Evolutionary conservation across 2,797 vertebrate genomes (phyloP).

Genomic region (Pteropus rufus): DNA sequence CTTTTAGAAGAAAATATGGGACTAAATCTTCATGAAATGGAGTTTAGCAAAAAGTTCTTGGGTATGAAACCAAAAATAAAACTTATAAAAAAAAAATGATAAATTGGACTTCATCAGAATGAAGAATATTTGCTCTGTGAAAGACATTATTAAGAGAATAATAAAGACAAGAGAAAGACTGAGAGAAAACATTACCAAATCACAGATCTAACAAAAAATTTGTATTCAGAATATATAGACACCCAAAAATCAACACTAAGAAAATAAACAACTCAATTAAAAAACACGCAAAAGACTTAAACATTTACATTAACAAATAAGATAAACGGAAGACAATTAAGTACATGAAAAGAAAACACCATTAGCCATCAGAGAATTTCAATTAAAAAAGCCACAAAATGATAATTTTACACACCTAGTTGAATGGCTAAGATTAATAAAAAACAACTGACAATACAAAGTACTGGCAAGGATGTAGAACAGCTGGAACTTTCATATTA

Average conservation of each 20-base stretch:
- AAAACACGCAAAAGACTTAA: not conserved
- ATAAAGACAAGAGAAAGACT: not conserved
- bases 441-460: not conserved
- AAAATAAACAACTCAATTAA: not conserved
- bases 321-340: not conserved
- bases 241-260: not conserved
- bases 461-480: not conserved
- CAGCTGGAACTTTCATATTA: not conserved
- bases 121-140: not conserved
- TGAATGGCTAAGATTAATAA: not conserved
- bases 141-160: not conserved
- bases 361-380: not conserved
- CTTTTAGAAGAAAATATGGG: not conserved
- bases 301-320: not conserved
- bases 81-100: not conserved
- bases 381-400: not conserved
- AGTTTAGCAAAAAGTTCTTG: not conserved
- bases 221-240: not conserved
- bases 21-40: not conserved
- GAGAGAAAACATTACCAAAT: not conserved
- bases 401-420: not conserved
- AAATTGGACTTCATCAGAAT: not conserved
- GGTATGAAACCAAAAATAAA: not conserved
- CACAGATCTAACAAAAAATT: not conserved
- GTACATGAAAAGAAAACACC: not conserved